Percentiles rank a stretch among this genome's conserved stretches.
phyloP scores from a whole-genome alignment of 2,113 vertebrate genomes.

The Spermophilus dauricus region DNA sequence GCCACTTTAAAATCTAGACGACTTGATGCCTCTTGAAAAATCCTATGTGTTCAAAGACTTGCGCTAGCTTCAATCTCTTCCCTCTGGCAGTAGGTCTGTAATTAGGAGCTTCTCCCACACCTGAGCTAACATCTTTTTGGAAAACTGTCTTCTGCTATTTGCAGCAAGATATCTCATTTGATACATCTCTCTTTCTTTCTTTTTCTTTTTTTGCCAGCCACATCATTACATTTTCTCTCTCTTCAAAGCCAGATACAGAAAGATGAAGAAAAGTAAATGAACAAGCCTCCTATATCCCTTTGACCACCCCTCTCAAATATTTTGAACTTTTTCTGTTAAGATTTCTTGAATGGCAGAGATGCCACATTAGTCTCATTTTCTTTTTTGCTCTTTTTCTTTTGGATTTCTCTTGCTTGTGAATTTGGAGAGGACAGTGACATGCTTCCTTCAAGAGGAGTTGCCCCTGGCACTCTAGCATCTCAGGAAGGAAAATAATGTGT shows the following conservation, averaged over 20 bases:
- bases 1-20: slow-evolving; percentile 54
- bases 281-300: background rate
- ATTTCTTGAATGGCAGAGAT: background rate
- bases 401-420: background rate
- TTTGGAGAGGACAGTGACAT: background rate
- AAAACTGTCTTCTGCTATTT: slow-evolving; percentile 68
- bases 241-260: background rate
- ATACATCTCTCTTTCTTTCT: background rate
- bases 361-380: slow-evolving; percentile 19
- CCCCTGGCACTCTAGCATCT: background rate
- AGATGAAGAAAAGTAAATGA: slow-evolving; percentile 51
- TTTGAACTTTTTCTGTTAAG: slow-evolving; percentile 42
- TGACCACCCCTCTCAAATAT: background rate
- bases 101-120: slow-evolving; percentile 42
- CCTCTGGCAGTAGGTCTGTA: background rate
- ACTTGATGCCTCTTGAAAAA: slow-evolving; percentile 51
- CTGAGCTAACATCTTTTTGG: slow-evolving; percentile 44
- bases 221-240: slow-evolving; percentile 20
- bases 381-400: slow-evolving; percentile 59
- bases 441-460: background rate
- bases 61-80: background rate
- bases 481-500: background rate
- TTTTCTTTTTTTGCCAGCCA: slow-evolving; percentile 20
- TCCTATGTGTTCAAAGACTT: background rate
- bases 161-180: slow-evolving; percentile 56